Base-by-base conservation (phyloP, 2,797 vertebrate genomes). In the Sternarchorhynchus goeldii region DNA sequence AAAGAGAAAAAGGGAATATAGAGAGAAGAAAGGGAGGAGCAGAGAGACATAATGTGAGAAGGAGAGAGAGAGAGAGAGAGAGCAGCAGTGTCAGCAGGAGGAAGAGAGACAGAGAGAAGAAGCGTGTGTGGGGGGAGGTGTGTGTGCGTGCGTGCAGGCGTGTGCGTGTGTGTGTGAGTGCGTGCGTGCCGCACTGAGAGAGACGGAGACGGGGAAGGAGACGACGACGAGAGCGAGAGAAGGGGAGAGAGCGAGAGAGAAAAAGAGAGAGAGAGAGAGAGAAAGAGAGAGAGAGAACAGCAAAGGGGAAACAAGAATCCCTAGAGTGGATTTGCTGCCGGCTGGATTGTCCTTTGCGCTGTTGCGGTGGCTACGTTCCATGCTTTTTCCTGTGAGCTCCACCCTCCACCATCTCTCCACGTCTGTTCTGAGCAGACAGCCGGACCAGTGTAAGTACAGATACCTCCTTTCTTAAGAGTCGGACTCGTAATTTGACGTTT, bases 11-110 rank as follows among this genome's bases (percentile, higher is more conserved):
- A 90, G 89, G 91, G 90, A 82, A 93, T 93, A 92, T 91, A 92
- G 92, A 93, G 92, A 91, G 79, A 80, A 90, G 89, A 90, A 93
- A 92, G 92, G 91, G 92, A 93, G 91, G 91, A 92, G 91, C 90
- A 87, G 88, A 88, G 87, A 89, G 87, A 93, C 91, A 93, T 92
- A 92, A 93, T 93, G 92, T 93, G 90, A 93, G 89, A 91, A 88
- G 88, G 56, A 63, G 89, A 65, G 69, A 89, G 89, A 85, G 89
- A 83, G 87, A 89, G 81, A 45, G 83, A 77, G 84, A 85, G 70
- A 62, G 71, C 31, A 10, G 17, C 17, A 18, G 60, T 14, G 60
- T 31, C 6, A 12, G 45, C 45, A 50, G 45, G 10, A 50, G 8
- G 5, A 70, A 34, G 76, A 75, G 72, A 86, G 88, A 85, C 53